Base-by-base conservation (phyloP, 2,113 vertebrate genomes). In the Sinosuthora webbiana region DNA sequence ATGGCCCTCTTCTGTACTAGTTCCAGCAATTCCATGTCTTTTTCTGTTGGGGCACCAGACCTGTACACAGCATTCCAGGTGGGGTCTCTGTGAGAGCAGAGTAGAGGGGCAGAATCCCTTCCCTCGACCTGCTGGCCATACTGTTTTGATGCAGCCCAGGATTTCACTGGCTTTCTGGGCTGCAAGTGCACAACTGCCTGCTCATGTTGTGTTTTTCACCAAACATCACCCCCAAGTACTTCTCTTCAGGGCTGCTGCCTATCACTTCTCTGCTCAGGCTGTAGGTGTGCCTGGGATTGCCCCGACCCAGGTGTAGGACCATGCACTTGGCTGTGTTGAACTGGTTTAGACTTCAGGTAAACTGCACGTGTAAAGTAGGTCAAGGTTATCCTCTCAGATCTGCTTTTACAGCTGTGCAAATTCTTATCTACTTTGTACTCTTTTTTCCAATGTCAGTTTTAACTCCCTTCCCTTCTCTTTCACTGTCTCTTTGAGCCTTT, bases 281-380 rank as follows among this genome's bases (percentile, higher is more conserved):
- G 45, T 11, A 22, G 25, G 8, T 55, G 25, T 7, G 6, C 31
- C 31, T 69, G 25, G 15, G 22, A 28, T 28, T 77, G 21, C 35
- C 31, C 35, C 0, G 0, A 42, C 10, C 5, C 18, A 9, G 3
- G 21, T 31, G 30, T 49, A 19, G 55, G 35, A 69, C 22, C 0
- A 0, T 18, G 10, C 10, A 23, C 18, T 77, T 49, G 49, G 25
- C 25, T 70, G 44, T 42, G 56, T 63, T 55, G 41, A 63, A 35
- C 15, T 25, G 13, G 13, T 35, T 60, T n/a, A 47, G 49, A 12
- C 19, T 64, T 75, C 42, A 37, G 13, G 9, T 49, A 25, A 73
- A 30, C 11, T 63, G 30, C 30, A 11, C 17, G 21, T 68, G 22
- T 73, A 65, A 76, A 37, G 45, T 9, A 76, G 13, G 15, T 84